Base-by-base conservation (phyloP, 2,888 invertebrate genomes). In the Loripinus fragilis region DNA sequence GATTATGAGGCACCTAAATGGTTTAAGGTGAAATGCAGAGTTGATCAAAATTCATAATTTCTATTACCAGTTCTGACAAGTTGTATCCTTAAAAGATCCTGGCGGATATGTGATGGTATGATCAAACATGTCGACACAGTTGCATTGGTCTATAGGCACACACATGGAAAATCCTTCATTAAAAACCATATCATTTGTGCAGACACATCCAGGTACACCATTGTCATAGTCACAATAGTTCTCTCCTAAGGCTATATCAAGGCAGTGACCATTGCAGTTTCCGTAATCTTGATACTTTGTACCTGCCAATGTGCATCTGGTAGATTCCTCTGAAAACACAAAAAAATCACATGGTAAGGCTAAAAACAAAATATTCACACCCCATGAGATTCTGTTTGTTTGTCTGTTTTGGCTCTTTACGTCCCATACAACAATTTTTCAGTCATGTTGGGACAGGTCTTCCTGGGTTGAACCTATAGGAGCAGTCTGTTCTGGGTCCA, bases 141-240 rank as follows among this genome's bases (percentile, higher is more conserved):
- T 17, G 20, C 60, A 60, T 5, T 8, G 5, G 8, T 25, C 25
- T 20, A 8, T 30, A 20, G 23, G 28, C 10, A 60, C 60, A 33
- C 60, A 60, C 60, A 60, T 60, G 8, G 30, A 28, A 17, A 60
- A 7, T 2, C 33, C 60, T 60, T 60, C 60, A 60, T 60, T 60
- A 3, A 60, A 12, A 12, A 60, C 60, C 30, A 20, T 15, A 12
- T 8, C 8, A 1, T 20, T 17, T 8, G 33, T 17, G 17, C 60
- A 60, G 17, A 33, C 60, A 33, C 60, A 60, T 17, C 60, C 60
- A 2, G 60, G 60, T 23, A 60, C 8, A 10, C 60, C 60, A 33
- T n/a, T 33, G 2, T 60, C 20, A 3, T 8, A 5, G 17, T 30
- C 60, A 33, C 23, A 60, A 30, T 28, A 20, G 2, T 60, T 20